Conservation (phyloP, 2,888 invertebrate species). For the Tinea pellionella region DNA sequence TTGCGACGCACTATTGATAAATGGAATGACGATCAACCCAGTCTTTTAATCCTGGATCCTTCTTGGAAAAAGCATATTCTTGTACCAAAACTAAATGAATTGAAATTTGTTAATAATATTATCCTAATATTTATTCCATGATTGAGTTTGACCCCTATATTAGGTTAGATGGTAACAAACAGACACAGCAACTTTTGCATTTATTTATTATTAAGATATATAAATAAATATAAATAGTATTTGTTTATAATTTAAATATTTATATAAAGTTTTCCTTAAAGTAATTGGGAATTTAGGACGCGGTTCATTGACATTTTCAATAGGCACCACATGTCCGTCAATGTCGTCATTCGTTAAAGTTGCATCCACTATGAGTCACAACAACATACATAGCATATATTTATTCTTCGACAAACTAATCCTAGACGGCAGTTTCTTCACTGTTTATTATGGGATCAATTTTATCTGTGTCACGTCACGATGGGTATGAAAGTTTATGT, state of each 20-base stretch:
- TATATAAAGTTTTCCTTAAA: slow-evolving; percentile 1
- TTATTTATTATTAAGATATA: too few relatives aligned
- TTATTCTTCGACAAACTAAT: background rate
- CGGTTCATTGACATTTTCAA: slow-evolving; percentile 49
- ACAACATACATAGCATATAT: background rate
- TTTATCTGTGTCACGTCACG: slow-evolving; percentile 5
- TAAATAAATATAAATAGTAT: too few relatives aligned
- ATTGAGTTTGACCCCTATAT: too few relatives aligned
- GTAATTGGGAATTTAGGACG: slow-evolving; percentile 11
- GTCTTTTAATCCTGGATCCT: too few relatives aligned
- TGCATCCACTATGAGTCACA: slow-evolving; percentile 11
- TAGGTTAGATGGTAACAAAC: too few relatives aligned
- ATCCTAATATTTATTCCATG: too few relatives aligned
- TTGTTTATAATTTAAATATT: background rate
- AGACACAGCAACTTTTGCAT: too few relatives aligned
- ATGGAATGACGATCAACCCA: too few relatives aligned
- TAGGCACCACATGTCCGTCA: slow-evolving; percentile 39
- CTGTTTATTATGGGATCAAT: background rate
- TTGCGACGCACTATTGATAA: too few relatives aligned
- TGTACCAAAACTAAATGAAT: too few relatives aligned
- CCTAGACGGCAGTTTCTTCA: background rate
- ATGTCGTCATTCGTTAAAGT: slow-evolving; percentile 28
- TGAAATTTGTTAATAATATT: too few relatives aligned
- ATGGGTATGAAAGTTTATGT: slow-evolving; percentile 10
- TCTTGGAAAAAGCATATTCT: too few relatives aligned